Base-by-base conservation (phyloP, 2,113 vertebrate genomes). In the Columba janthina region DNA sequence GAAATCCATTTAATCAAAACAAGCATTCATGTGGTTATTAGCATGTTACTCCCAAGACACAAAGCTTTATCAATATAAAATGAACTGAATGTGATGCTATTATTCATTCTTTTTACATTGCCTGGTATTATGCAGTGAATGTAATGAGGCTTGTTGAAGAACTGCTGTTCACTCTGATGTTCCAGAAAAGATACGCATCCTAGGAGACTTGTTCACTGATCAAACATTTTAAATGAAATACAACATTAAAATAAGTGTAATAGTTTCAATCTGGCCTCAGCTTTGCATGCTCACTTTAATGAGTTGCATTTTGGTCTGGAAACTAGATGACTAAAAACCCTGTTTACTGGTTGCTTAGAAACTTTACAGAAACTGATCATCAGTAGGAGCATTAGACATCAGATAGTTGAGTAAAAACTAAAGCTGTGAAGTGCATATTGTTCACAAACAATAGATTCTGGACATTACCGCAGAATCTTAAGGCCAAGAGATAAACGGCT, bases 31-130 rank as follows among this genome's bases (percentile, higher is more conserved):
- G 12, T 72, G 62, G 38, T 77, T 88, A 74, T 94, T 85, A 94
- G 61, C 67, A 44, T 62, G 77, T 91, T 75, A 67, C 38, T 89
- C 80, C 40, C 13, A 5, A 92, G 81, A 89, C 50, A 53, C 44
- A 74, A 78, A 84, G 73, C 19, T 88, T 85, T 93, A 91, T 89
- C 91, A 65, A 62, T 75, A 48, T 50, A 76, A 95, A 96, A 93
- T 88, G 48, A 94, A 82, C n/a, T 32, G 58, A 79, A 64, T 38
- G 62, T 18, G 31, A 67, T 71, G 70, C 83, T 90, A 11, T 28
- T 86, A 17, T 77, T 92, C 46, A 40, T 86, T 80, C 75, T 72
- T 44, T 90, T 83, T 94, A 73, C 48, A 60, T 73, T 67, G 70
- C 53, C 65, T 66, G 48, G 25, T 78, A 51, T 12, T 85, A 82